Evolutionary conservation across 2,797 vertebrate genomes (phyloP).

Genomic region (Danio kyathit): DNA sequence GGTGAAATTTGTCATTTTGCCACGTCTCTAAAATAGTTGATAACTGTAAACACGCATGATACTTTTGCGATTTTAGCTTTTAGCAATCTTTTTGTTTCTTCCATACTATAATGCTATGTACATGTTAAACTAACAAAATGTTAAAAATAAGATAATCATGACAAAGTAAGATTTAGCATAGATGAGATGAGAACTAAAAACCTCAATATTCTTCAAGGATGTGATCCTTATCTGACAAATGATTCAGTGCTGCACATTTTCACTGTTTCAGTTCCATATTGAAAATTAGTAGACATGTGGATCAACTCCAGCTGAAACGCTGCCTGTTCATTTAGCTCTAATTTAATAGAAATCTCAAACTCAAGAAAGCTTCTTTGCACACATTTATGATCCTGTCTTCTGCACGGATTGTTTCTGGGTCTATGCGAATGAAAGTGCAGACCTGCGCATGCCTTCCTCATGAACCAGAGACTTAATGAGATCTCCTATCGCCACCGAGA

Average conservation of each 20-base stretch:
- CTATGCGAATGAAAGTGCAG: not conserved
- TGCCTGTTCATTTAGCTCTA: not conserved
- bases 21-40: too few species aligned
- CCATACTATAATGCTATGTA: too few species aligned
- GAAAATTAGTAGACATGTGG: not conserved
- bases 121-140: too few species aligned
- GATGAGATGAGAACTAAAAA: not conserved
- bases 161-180: too few species aligned
- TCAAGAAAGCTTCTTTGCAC: constrained; percentile 10
- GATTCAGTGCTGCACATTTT: not conserved
- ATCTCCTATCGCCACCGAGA: constrained; percentile 23
- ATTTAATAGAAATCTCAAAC: constrained; percentile 5
- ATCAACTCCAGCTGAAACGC: not conserved
- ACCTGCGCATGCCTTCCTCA: not conserved
- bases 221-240: not conserved
- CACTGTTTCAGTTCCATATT: not conserved
- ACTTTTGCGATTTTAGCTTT: too few species aligned
- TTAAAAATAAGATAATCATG: too few species aligned
- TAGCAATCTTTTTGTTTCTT: too few species aligned
- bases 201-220: not conserved
- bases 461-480: constrained; percentile 39
- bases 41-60: too few species aligned
- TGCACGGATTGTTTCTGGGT: not conserved
- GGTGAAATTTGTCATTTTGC: too few species aligned
- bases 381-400: not conserved